Conservation (phyloP, 2,888 invertebrate species). For the Thera britannica region DNA sequence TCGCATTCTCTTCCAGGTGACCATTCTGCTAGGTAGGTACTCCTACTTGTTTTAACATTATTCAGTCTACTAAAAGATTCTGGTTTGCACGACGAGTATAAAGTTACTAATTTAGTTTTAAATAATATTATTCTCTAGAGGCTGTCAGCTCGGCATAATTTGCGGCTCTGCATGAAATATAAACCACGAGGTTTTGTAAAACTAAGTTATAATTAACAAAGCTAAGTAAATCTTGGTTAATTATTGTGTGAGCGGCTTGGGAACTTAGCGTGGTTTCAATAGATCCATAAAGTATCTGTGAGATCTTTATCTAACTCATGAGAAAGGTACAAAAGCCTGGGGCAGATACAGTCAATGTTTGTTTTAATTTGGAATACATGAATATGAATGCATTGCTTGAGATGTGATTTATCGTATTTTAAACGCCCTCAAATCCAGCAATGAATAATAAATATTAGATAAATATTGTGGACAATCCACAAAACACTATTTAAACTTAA, state of each 20-base stretch:
- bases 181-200: constrained; percentile 53
- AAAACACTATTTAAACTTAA: no score
- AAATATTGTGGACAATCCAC: no score
- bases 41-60: no score
- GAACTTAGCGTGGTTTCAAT: constrained; percentile 39
- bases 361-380: no score
- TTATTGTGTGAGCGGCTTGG: constrained; percentile 39
- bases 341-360: background rate
- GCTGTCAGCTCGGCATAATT: constrained; percentile 41
- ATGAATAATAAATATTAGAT: no score
- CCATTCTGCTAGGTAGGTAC: no score
- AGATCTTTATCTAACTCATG: constrained; percentile 6
- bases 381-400: no score
- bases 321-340: background rate
- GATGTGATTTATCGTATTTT: no score
- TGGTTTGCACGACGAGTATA: constrained; percentile 11
- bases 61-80: no score
- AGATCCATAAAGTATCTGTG: background rate
- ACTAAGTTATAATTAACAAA: constrained; percentile 59
- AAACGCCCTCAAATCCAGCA: no score
- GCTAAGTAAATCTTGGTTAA: constrained; percentile 52
- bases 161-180: constrained; percentile 47
- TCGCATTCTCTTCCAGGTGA: no score
- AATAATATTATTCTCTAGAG: constrained; percentile 52
- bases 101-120: constrained; percentile 51